A percentile compares a stretch with the other conserved stretches of the same genome.
These are phyloP conservation scores for Delphinus delphis DNA, from an alignment of 2,113 vertebrate genomes.

Conservation along the genomic window DNA sequence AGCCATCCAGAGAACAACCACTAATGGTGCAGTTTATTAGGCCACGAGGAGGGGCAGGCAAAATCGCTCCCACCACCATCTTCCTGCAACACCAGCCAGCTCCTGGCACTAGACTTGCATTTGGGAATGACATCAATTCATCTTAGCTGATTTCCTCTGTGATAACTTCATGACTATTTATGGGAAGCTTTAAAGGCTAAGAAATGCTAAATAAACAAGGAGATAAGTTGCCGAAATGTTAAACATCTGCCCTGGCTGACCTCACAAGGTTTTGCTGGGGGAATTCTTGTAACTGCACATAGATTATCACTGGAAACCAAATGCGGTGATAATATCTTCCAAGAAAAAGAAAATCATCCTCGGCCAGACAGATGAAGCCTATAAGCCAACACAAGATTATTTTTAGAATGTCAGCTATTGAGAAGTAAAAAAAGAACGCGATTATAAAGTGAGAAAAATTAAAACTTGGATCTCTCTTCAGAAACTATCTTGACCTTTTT, in stretches of 20 bases:
- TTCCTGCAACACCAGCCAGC: background rate
- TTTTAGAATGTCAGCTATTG: constrained; percentile 53
- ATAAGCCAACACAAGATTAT: constrained; percentile 48
- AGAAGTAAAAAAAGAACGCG: background rate
- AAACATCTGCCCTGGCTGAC: constrained; percentile 36
- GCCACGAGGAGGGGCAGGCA: background rate
- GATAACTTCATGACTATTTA: constrained; percentile 73
- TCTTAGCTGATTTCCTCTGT: background rate
- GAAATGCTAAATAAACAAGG: constrained; percentile 65
- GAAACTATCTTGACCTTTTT: constrained; percentile 50
- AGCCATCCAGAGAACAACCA: background rate
- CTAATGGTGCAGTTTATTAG: fast-evolving
- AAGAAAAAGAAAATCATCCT: constrained; percentile 5
- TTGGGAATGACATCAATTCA: constrained; percentile 52
- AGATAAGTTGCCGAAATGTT: constrained; percentile 56
- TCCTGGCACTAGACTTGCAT: background rate
- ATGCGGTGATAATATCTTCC: constrained; percentile 50
- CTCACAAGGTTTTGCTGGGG: constrained; percentile 21
- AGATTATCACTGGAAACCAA: constrained; percentile 65
- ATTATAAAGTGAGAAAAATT: constrained; percentile 55
- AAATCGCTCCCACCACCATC: fast-evolving
- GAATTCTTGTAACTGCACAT: constrained; percentile 43
- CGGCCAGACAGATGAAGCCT: constrained; percentile 49
- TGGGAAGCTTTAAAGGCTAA: constrained; percentile 64
- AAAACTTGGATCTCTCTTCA: constrained; percentile 16